These are phyloP conservation scores for Clupea harengus DNA, from an alignment of 2,113 vertebrate species.

Conservation along the genomic window DNA sequence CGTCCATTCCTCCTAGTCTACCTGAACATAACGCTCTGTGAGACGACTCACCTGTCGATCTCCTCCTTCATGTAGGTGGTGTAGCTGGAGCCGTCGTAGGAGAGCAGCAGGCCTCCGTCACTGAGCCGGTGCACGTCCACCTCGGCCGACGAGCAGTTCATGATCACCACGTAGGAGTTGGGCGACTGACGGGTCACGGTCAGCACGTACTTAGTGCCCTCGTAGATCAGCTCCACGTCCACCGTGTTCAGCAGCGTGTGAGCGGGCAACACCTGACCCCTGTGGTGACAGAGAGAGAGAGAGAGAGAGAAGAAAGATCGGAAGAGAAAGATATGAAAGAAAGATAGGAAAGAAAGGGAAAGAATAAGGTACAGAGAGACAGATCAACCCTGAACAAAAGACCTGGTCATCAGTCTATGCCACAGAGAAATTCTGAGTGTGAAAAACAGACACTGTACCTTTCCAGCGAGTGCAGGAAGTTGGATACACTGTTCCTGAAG, in stretches of 20 bases:
- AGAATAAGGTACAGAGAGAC: not conserved
- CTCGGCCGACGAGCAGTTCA: constrained; percentile 87
- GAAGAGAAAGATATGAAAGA: not conserved
- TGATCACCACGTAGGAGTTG: constrained; percentile 96
- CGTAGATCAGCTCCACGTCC: constrained; percentile 94
- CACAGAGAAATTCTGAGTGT: not conserved
- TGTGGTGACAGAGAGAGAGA: constrained; percentile 56
- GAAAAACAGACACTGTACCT: constrained; percentile 70
- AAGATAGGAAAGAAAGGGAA: not conserved
- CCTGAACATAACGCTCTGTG: no score
- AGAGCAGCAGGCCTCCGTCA: constrained; percentile 90
- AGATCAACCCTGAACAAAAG: not conserved
- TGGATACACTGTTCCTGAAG: constrained; percentile 92
- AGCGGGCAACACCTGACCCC: constrained; percentile 93
- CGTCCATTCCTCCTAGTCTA: no score
- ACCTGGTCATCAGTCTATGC: not conserved
- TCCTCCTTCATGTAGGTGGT: constrained; percentile 99
- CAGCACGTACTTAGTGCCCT: constrained; percentile 90
- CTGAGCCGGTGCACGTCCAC: constrained; percentile 95
- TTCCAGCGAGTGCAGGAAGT: constrained; percentile 96
- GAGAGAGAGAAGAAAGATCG: not conserved
- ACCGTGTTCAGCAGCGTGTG: constrained; percentile 95
- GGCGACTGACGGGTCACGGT: constrained; percentile 96
- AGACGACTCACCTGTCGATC: constrained; percentile 84
- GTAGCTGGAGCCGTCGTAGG: constrained; percentile 97